Evolutionary conservation across 1,140 invertebrate species (phyloP), one percentile per base, ranked within the genome.

Genomic region (Aphaenogaster rudis): DNA sequence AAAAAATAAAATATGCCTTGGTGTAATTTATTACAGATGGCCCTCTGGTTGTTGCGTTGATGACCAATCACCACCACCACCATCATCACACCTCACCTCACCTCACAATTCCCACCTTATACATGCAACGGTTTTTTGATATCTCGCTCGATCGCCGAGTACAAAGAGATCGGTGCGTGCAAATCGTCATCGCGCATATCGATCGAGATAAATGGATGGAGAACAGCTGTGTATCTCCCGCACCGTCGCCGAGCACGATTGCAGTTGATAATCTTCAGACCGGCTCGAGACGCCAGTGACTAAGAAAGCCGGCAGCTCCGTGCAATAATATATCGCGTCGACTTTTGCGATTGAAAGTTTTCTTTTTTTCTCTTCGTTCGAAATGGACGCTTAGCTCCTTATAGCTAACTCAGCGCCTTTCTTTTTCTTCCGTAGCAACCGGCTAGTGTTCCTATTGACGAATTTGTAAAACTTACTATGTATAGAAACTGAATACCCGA

Each of bases 21-120:
- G 88, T 95, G 94, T 94, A 94, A 94, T 94, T 95, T 94, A 94
- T 94, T 94, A 93, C 89, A 91, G 86, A 92, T 90, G 86, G 88
- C 86, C 86, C 88, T 85, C 78, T 90, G 92, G 91, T 94, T 94
- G 92, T 94, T 94, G 42, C 69, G 71, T 84, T 84, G 74, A 93
- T 89, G 88, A 91, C 72, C 86, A 87, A 88, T 64, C 61, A 85
- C 85, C 86, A 72, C 82, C 81, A 88, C 88, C 89, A 88, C 81
- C 33, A 88, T 82, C 80, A 72, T 82, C 80, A 72, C 86, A 88
- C 88, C 90, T 88, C 66, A 59, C 69, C 45, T 74, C 36, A 36
- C 74, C 42, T 67, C 50, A 82, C n/a, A 57, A 63, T 52, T 89
- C 39, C 48, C 9, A 28, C 17, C n/a, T 63, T 79, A 36, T 61